Percentiles rank a stretch among this genome's conserved stretches.
These are phyloP conservation scores for Cerastis rubricosa DNA, from an alignment of 2,888 invertebrate genomes.

Conservation along the genomic window DNA sequence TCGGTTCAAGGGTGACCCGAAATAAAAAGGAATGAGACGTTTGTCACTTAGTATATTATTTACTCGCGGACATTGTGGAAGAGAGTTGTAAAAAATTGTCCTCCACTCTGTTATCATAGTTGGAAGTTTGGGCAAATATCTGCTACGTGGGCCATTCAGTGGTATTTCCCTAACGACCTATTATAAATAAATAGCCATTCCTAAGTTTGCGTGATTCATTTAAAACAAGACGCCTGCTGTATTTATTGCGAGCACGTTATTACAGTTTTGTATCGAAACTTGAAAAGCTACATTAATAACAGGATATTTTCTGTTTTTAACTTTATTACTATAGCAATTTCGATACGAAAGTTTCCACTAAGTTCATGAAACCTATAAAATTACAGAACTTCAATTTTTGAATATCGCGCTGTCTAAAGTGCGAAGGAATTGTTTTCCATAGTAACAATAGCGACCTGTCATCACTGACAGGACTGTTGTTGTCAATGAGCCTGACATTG, in stretches of 20 bases:
- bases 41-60: conserved; percentile 88
- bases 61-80: conserved; percentile 77
- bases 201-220: conserved; percentile 69
- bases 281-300: conserved; percentile 29
- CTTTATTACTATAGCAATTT: conserved; percentile 22
- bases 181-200: conserved; percentile 69
- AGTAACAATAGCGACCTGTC: conserved; percentile 46
- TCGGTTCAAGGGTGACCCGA: conserved; percentile 87
- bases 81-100: conserved; percentile 73
- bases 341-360: conserved; percentile 13
- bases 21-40: conserved; percentile 85
- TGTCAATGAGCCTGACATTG: too few species aligned
- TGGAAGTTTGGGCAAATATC: conserved; percentile 61
- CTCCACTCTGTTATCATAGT: conserved; percentile 68
- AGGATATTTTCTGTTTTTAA: conserved; percentile 39
- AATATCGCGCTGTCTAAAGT: conserved; percentile 11
- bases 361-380: conserved; percentile 32
- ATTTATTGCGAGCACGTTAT: conserved; percentile 65
- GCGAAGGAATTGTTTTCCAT: conserved; percentile 29
- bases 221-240: conserved; percentile 57
- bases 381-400: conserved; percentile 34
- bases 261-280: conserved; percentile 57
- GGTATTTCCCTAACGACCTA: conserved; percentile 72
- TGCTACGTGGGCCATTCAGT: conserved; percentile 61
- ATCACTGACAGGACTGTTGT: too few species aligned